These are phyloP conservation scores for Urocolius indicus DNA, from an alignment of 2,113 vertebrate genomes.

Conservation along the genomic window DNA sequence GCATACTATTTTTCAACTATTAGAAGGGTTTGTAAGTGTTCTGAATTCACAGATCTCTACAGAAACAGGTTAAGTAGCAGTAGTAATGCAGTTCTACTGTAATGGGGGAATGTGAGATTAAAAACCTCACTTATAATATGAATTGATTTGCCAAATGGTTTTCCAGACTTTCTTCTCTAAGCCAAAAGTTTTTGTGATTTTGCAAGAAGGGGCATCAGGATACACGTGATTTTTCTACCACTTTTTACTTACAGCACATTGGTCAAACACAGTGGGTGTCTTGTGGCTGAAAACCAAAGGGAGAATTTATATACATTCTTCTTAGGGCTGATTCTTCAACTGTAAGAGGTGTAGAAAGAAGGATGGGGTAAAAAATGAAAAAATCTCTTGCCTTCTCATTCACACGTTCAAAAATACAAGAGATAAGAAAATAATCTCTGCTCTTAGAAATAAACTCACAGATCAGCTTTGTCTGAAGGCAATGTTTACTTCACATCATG, in stretches of 20 bases:
- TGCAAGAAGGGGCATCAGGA: not conserved
- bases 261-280: not conserved
- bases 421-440: not conserved
- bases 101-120: not conserved
- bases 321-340: not conserved
- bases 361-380: not conserved
- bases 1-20: not conserved
- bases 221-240: not conserved
- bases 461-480: not conserved
- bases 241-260: not conserved
- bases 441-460: not conserved
- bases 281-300: not conserved
- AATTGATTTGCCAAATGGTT: not conserved
- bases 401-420: not conserved
- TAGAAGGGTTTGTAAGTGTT: not conserved
- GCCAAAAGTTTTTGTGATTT: not conserved
- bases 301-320: not conserved
- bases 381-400: not conserved
- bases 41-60: not conserved
- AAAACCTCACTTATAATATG: not conserved
- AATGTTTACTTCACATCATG: not conserved
- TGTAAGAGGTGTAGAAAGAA: not conserved
- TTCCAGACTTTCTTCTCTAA: not conserved
- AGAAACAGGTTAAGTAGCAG: not conserved
- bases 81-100: not conserved